phyloP scores from a whole-genome alignment of 2,113 vertebrate species.

The Anas platyrhynchos region DNA sequence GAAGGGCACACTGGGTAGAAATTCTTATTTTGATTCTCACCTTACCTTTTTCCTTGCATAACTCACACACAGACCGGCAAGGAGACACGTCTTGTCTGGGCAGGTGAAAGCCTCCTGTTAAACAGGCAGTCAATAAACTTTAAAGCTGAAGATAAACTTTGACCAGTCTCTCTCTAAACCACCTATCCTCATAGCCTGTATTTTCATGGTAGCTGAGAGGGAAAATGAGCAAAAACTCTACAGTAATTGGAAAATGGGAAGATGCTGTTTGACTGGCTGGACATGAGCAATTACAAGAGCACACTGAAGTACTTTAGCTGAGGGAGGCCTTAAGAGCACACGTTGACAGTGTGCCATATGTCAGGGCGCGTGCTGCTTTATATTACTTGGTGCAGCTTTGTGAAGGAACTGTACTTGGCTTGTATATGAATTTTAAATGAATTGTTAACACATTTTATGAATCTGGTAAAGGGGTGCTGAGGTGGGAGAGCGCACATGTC shows the following conservation, averaged over 20 bases:
- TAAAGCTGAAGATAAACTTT: neutral
- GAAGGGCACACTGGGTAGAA: neutral
- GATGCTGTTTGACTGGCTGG: neutral
- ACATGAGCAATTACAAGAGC: neutral
- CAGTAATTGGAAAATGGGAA: accelerated
- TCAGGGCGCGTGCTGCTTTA: constrained; percentile 10
- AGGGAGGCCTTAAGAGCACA: neutral
- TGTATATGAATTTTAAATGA: constrained; percentile 48
- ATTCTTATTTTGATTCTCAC: neutral
- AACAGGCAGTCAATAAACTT: neutral
- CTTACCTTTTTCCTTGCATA: neutral
- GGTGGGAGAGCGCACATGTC: neutral
- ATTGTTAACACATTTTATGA: constrained; percentile 73
- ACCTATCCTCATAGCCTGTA: accelerated
- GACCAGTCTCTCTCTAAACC: neutral
- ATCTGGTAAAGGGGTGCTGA: constrained; percentile 54
- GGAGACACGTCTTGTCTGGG: neutral
- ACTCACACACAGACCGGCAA: neutral
- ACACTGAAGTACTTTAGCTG: neutral
- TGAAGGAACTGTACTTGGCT: neutral
- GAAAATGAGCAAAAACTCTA: accelerated
- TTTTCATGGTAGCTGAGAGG: neutral
- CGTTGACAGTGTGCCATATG: neutral
- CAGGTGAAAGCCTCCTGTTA: neutral
- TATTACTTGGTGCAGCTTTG: neutral